phyloP scores from a whole-genome alignment of 1,140 invertebrate genomes.

The Hyphantria cunea region DNA sequence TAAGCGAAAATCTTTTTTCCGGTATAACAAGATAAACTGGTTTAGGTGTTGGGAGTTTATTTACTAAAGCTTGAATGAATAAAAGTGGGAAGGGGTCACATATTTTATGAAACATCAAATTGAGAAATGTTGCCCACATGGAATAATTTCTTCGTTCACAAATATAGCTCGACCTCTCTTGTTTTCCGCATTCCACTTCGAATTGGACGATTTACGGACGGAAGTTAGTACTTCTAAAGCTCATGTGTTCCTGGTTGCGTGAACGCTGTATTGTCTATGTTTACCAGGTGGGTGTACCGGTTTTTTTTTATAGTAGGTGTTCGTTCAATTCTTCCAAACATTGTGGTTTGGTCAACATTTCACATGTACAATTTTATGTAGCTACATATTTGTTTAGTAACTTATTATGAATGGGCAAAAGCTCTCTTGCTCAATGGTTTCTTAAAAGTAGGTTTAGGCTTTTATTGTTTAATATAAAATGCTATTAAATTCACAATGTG shows the following conservation, averaged over 20 bases:
- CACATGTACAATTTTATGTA: background rate
- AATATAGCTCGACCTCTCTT: slow-evolving; percentile 32
- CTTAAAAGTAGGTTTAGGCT: background rate
- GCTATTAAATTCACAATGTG: background rate
- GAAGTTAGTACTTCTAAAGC: slow-evolving; percentile 26
- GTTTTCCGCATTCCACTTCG: slow-evolving; percentile 27
- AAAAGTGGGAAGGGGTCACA: slow-evolving; percentile 36
- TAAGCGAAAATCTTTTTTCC: too few species aligned
- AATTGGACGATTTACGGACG: slow-evolving; percentile 25
- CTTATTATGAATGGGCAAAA: background rate
- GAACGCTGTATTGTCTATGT: slow-evolving; percentile 49
- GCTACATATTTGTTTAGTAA: background rate
- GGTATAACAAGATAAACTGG: too few species aligned
- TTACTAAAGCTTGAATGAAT: background rate
- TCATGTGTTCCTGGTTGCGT: slow-evolving; percentile 42
- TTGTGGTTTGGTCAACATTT: slow-evolving; percentile 17
- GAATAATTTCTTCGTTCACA: slow-evolving; percentile 35
- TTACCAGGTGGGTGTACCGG: slow-evolving; percentile 50
- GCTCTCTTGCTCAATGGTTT: background rate
- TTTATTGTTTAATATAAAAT: background rate
- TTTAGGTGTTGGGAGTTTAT: too few species aligned
- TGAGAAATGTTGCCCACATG: slow-evolving; percentile 54
- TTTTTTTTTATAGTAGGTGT: slow-evolving; percentile 43
- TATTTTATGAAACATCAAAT: slow-evolving; percentile 32
- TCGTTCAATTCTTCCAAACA: slow-evolving; percentile 30